Percentiles rank a stretch among this genome's conserved stretches.
These are phyloP conservation scores for Stenopsyche tienmushanensis DNA, from an alignment of 1,140 invertebrate species.

Conservation along the genomic window DNA sequence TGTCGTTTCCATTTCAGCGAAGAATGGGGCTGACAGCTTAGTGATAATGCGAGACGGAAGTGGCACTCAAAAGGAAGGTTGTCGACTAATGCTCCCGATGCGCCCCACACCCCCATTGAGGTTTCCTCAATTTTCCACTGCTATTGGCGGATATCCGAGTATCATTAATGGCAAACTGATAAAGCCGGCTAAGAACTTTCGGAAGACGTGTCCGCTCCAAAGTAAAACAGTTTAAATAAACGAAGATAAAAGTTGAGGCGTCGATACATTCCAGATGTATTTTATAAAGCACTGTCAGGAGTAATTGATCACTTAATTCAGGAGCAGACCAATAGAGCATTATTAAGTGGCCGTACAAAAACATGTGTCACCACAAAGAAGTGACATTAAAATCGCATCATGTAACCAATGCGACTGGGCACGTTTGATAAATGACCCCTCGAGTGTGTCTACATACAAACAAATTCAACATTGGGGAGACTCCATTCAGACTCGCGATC, in stretches of 20 bases:
- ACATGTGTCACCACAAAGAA: slow-evolving; percentile 15
- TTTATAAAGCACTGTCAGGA: too few species aligned
- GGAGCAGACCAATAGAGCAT: slow-evolving; percentile 1
- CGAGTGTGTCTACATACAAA: too few species aligned
- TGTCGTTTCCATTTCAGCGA: background rate
- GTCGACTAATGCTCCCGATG: slow-evolving; percentile 3
- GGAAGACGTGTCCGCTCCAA: too few species aligned
- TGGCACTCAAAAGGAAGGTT: slow-evolving; percentile 14
- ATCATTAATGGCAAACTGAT: slow-evolving; percentile 19
- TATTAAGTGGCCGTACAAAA: slow-evolving; percentile 20
- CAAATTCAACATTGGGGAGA: too few species aligned
- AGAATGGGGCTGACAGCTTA: background rate
- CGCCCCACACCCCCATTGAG: background rate
- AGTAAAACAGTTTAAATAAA: too few species aligned
- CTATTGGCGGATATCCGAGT: slow-evolving; percentile 23
- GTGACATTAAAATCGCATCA: slow-evolving; percentile 34
- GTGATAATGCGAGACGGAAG: slow-evolving; percentile 17
- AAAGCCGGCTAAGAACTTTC: too few species aligned
- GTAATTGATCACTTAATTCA: slow-evolving; percentile 7
- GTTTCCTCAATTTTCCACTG: slow-evolving; percentile 9
- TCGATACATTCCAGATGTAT: background rate
- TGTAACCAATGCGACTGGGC: slow-evolving; percentile 12
- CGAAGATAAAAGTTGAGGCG: background rate
- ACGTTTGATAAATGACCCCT: slow-evolving; percentile 16
- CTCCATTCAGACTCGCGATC: too few species aligned